Percentiles rank a stretch among this genome's conserved stretches.
Evolutionary conservation across 2,888 invertebrate genomes (phyloP).

Genomic region (Rhagonycha fulva): DNA sequence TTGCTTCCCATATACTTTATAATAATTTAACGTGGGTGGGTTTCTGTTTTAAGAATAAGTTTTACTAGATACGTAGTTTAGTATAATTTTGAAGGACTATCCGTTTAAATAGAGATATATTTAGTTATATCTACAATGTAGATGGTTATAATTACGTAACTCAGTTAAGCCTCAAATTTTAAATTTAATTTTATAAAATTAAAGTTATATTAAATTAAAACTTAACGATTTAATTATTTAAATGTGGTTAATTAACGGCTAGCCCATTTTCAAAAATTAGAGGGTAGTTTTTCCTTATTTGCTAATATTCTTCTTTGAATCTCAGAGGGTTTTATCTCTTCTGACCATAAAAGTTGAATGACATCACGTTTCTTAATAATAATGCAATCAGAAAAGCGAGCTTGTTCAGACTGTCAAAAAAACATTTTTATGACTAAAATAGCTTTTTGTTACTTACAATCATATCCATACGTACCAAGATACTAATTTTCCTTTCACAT

Average conservation of each 20-base stretch:
- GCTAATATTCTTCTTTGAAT: neutral
- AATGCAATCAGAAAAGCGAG: neutral
- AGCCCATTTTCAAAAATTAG: neutral
- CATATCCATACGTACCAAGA: neutral
- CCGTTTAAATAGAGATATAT: neutral
- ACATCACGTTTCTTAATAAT: neutral
- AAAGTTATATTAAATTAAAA: neutral
- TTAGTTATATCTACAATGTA: neutral
- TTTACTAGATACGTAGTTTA: neutral
- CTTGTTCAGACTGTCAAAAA: neutral
- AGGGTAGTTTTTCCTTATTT: neutral
- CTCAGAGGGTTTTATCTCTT: neutral
- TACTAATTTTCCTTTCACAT: neutral
- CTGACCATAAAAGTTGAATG: neutral
- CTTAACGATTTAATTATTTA: neutral
- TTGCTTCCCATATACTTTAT: neutral
- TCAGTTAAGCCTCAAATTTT: neutral
- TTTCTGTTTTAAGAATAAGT: neutral
- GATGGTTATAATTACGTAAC: neutral
- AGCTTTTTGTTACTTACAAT: neutral
- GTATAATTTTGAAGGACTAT: neutral
- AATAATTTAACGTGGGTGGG: neutral
- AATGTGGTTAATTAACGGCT: neutral
- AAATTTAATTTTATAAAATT: neutral
- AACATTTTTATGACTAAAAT: neutral